phyloP scores from a whole-genome alignment of 2,888 invertebrate genomes.

The Eupithecia centaureata region DNA sequence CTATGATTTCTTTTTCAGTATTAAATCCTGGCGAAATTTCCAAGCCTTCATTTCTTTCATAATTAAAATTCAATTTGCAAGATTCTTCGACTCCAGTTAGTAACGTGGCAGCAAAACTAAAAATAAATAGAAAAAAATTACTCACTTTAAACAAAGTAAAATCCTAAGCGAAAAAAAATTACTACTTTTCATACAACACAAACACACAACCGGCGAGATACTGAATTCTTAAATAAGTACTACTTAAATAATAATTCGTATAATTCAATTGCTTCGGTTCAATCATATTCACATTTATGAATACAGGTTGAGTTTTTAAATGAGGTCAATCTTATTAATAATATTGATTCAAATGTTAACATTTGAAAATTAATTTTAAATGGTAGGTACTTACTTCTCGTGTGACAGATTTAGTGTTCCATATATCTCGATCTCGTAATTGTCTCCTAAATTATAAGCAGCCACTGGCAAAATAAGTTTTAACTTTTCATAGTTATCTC shows the following conservation, averaged over 20 bases:
- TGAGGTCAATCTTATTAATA: background rate
- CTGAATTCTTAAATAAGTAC: background rate
- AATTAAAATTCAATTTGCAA: constrained; percentile 15
- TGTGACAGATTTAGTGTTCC: constrained; percentile 18
- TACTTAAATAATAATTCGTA: no score
- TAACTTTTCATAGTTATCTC: constrained; percentile 1
- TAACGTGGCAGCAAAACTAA: constrained; percentile 17
- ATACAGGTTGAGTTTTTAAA: background rate
- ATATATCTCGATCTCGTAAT: constrained; percentile 7
- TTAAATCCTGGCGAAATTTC: background rate
- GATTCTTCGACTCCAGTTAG: constrained; percentile 6
- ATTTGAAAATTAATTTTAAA: no score
- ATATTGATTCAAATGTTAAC: background rate
- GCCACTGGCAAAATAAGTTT: constrained; percentile 19
- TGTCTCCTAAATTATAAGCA: constrained; percentile 3
- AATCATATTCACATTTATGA: background rate
- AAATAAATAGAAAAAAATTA: constrained; percentile 5
- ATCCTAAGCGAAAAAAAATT: no score
- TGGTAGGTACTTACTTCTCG: constrained; percentile 22
- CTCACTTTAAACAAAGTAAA: background rate
- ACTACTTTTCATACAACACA: no score
- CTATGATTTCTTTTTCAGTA: background rate
- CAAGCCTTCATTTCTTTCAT: background rate
- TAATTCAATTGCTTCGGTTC: background rate
- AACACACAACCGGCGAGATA: no score